Evolutionary conservation across 1,140 invertebrate species (phyloP), one percentile per base, ranked within the genome.

Genomic region (Leptinotarsa defecta): DNA sequence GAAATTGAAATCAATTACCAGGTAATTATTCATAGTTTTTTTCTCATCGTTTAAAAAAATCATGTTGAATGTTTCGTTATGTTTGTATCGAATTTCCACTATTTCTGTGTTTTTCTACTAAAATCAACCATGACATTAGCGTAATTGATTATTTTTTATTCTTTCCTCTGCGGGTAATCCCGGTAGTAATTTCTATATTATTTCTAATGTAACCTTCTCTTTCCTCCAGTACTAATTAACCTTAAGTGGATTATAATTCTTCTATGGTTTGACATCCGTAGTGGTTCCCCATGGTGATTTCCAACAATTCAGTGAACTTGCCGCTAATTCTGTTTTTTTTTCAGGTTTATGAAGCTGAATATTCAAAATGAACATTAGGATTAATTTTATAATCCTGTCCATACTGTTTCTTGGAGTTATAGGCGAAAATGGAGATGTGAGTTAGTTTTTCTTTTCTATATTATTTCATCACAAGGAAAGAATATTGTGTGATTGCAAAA

Each of bases 341-440:
- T 57, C 52, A 57, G 52, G n/a, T 65, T 65, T 65, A 65, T 65
- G 64, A 19, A 13, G 17, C 20, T 24, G 20, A 15, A 65, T 0
- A 65, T 20, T 65, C 64, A 65, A 65, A 15, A 65, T 65, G 64
- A 65, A 65, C 13, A 65, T 65, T 65, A 65, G 64, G 15, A 65
- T 65, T 19, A 65, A 20, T 65, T 65, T 15, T 34, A 19, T 65
- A 22, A 4, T 65, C 20, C 27, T 65, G 20, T 65, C 20, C 17
- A 22, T 65, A 15, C 64, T 65, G 3, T 17, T 65, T 65, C 27
- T 34, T 65, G 64, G 17, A 65, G 20, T 65, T 22, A 15, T 34
- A 24, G 64, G 27, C 6, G 64, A 65, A 65, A 20, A 65, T 65
- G 20, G 17, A 65, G 64, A 65, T n/a, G 64, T 65, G 20, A 65